Base-by-base conservation (phyloP, 2,113 vertebrate species). In the Erpornis zantholeuca region DNA sequence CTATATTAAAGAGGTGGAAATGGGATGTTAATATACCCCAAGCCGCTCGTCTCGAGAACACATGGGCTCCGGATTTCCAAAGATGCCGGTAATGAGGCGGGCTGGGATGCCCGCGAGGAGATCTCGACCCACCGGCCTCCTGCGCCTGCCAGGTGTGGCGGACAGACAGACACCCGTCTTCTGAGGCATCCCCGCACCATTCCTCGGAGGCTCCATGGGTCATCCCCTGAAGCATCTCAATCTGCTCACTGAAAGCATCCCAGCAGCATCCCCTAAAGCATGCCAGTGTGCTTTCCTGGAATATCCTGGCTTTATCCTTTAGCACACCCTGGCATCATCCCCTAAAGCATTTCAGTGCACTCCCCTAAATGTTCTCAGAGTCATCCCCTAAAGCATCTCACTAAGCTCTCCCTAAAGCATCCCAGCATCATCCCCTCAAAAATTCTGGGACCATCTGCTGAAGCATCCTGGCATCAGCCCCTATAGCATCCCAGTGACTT, bases 1-100 rank as follows among this genome's bases (percentile, higher is more conserved):
- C 86, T 96, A 88, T 97, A 98, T 98, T 98, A 98, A 98, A 96
- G 92, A 97, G 96, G 89, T 94, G 92, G 93, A 96, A 97, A 94
- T 97, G 97, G 96, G 94, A 94, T 97, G 96, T 97, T 97, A 97
- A 96, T 96, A 96, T 92, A 98, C 93, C 96, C 96, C 81, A 33
- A 91, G 88, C 61, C 25, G 87, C 95, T 94, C 49, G 54, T 73
- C 89, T 93, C 40, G 49, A 82, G 64, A 95, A 93, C 96, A 96
- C 97, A 94, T 94, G 94, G 86, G 89, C 53, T 94, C 95, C 50
- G 3, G 81, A 69, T 92, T 87, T 82, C 78, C 63, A 2, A 42
- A 38, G 54, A 29, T 25, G 47, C 57, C 20, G 28, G 91, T 94
- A 90, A 94, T 96, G 91, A 94, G 90, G 79, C 77, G 22, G 82